Evolutionary conservation across 2,797 vertebrate species (phyloP).

Genomic region (Enteromius mattozi): DNA sequence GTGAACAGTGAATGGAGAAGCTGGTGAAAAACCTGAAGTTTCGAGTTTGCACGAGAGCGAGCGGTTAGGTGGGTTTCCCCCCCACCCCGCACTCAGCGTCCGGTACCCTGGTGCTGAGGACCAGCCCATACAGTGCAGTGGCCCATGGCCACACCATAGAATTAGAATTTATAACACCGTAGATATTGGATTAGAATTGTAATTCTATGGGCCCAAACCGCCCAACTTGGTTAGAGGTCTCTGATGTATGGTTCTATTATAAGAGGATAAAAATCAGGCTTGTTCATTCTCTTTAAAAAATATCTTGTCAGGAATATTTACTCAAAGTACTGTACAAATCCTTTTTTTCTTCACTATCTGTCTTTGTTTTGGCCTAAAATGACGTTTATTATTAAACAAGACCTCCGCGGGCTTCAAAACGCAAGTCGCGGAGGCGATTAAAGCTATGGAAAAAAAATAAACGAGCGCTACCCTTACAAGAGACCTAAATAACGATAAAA

Average conservation of each 20-base stretch:
- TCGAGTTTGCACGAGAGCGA: constrained; percentile 56
- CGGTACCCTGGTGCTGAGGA: constrained; percentile 33
- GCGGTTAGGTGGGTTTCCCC: constrained; percentile 46
- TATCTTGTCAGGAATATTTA: constrained; percentile 85
- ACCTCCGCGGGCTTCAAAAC: constrained; percentile 74
- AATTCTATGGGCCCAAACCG: constrained; percentile 73
- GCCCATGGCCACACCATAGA: constrained; percentile 64
- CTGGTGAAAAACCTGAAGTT: constrained; percentile 55
- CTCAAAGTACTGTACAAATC: constrained; percentile 64
- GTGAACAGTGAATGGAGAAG: constrained; percentile 38
- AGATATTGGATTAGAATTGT: constrained; percentile 40
- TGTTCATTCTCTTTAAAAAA: constrained; percentile 76
- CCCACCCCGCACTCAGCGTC: neutral
- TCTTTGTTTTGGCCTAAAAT: constrained; percentile 91
- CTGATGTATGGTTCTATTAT: constrained; percentile 87
- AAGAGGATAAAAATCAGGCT: constrained; percentile 92
- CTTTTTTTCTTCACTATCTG: constrained; percentile 75
- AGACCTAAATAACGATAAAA: constrained; percentile 84
- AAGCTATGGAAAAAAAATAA: constrained; percentile 88
- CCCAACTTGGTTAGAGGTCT: constrained; percentile 88
- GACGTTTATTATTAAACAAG: constrained; percentile 91
- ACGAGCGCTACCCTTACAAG: constrained; percentile 87
- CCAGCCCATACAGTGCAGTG: constrained; percentile 48
- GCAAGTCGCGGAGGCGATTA: constrained; percentile 82
- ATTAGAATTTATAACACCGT: constrained; percentile 30